A percentile compares a stretch with the other conserved stretches of the same genome.
phyloP scores from a whole-genome alignment of 2,888 invertebrate genomes.

The Papilio gigon region DNA sequence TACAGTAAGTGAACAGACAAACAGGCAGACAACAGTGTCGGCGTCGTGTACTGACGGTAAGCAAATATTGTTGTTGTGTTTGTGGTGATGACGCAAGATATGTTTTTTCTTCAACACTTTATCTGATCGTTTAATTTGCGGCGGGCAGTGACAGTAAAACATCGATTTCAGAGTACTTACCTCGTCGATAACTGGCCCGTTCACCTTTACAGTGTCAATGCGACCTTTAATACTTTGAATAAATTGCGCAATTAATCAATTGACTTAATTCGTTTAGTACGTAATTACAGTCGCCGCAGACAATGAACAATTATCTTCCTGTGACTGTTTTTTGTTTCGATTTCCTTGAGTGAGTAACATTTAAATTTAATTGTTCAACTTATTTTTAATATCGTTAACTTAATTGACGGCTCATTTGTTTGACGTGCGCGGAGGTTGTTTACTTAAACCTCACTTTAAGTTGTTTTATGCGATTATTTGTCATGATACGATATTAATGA shows the following conservation, averaged over 20 bases:
- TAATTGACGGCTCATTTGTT: conserved; percentile 33
- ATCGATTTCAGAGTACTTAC: conserved; percentile 27
- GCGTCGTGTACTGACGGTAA: not conserved
- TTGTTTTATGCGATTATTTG: not conserved
- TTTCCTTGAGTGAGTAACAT: conserved; percentile 24
- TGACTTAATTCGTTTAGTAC: conserved; percentile 33
- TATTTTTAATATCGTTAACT: conserved; percentile 6
- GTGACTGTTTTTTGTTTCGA: conserved; percentile 32
- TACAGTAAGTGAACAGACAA: not conserved
- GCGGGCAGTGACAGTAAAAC: conserved; percentile 23
- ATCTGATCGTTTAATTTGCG: conserved; percentile 17
- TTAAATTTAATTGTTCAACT: conserved; percentile 27
- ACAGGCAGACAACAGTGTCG: not conserved
- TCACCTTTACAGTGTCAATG: conserved; percentile 32
- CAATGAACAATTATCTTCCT: conserved; percentile 33
- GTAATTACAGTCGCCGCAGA: conserved; percentile 26
- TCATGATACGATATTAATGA: not conserved
- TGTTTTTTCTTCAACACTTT: conserved; percentile 3
- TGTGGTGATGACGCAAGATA: not conserved
- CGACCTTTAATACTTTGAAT: conserved; percentile 30
- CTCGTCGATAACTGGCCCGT: conserved; percentile 17
- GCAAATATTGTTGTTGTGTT: not conserved
- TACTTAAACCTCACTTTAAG: conserved; percentile 11
- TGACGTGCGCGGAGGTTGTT: conserved; percentile 16
- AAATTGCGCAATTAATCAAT: conserved; percentile 37